Evolutionary conservation across 2,888 invertebrate genomes (phyloP), one percentile per base, ranked within the genome.

Genomic region (Laspeyria flexula): DNA sequence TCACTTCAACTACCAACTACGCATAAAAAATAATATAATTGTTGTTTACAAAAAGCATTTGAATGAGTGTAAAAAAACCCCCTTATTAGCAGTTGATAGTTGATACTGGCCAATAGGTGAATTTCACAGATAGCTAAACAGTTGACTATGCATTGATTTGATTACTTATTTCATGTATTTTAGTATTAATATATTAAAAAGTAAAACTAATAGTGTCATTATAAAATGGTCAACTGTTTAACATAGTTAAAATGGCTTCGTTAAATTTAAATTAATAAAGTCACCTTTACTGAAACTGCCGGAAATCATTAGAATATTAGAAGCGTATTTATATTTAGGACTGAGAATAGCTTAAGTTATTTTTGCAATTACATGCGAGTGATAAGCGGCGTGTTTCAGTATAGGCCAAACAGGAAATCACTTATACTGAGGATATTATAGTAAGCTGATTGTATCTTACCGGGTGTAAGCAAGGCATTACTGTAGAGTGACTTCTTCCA

Each of bases 401-500:
- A 85, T 61, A 89, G 88, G 87, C 79, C 70, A 78, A 80, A 86
- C 81, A 87, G 86, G 87, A 87, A 83, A 86, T 88, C 83, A 90
- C 88, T 90, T 90, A 90, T 83, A 90, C 85, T 87, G 82, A 90
- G 90, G 90, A 88, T 88, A 90, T 90, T 88, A 89, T 80, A 91
- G 88, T 88, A 92, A 92, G 91, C 91, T 89, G 88, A 88, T 88
- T 86, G 84, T 89, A 88, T 92, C 91, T 92, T 92, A 92, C 91
- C 91, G 79, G 90, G 90, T 91, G 90, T 90, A 92, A 92, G 91
- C 91, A 91, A 91, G 89, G 87, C 90, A 90, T 85, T 90, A 90
- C 90, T 90, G 91, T 87, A 87, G 90, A 88, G 90, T 92, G 91
- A 90, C 91, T 88, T 90, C 91, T 90, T 92, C 91, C 90, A 90